A percentile compares a stretch with the other conserved stretches of the same genome.
These are phyloP conservation scores for Helogale parvula DNA, from an alignment of 2,113 vertebrate genomes.

Conservation along the genomic window DNA sequence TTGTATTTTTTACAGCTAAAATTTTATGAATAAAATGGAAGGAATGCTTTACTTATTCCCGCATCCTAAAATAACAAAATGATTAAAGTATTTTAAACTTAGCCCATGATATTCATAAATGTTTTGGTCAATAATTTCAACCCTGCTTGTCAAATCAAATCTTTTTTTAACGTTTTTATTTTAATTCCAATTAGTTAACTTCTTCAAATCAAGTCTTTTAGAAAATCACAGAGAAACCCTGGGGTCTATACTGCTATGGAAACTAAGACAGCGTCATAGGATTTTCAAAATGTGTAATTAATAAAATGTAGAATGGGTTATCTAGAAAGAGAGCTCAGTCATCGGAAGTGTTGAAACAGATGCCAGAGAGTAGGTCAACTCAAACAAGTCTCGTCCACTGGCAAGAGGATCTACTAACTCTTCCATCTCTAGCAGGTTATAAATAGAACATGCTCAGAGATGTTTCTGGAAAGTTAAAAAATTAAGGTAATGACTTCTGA, in stretches of 20 bases:
- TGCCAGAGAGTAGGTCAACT: neutral
- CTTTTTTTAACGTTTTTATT: neutral
- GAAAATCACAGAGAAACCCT: neutral
- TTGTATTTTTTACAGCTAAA: conserved; percentile 16
- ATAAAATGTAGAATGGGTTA: neutral
- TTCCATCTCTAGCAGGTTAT: neutral
- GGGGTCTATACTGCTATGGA: neutral
- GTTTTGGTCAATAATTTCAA: conserved; percentile 15
- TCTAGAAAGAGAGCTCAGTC: neutral
- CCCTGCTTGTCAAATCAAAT: neutral
- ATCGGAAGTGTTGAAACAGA: neutral
- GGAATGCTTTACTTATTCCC: conserved; percentile 17
- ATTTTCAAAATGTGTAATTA: neutral
- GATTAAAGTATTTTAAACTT: conserved; percentile 37
- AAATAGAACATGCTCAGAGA: neutral
- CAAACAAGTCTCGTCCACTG: neutral
- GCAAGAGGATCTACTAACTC: neutral
- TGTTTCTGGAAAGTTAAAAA: neutral
- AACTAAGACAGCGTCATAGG: neutral
- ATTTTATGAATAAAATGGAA: conserved; percentile 50
- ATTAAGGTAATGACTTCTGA: neutral
- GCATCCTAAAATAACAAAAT: conserved; percentile 30
- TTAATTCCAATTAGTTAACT: neutral
- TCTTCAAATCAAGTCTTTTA: neutral
- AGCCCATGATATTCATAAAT: neutral